Conservation (phyloP, 2,113 vertebrate genomes). For the Hippocampus zosterae region DNA sequence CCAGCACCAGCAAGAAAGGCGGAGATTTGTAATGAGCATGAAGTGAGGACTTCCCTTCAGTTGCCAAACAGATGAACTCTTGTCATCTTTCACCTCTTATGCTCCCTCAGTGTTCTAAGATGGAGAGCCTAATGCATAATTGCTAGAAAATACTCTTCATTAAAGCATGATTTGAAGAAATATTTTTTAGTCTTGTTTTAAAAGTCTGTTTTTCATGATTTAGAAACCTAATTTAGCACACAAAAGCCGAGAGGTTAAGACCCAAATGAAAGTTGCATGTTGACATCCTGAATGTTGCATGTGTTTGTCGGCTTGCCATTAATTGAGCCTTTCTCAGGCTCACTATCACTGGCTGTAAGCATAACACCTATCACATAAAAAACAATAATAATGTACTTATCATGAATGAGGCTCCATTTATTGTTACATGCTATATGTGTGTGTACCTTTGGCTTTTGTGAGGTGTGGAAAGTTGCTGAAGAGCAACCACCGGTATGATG, state of each 20-base stretch:
- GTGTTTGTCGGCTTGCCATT: constrained; percentile 60
- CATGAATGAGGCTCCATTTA: constrained; percentile 33
- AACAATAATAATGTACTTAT: constrained; percentile 38
- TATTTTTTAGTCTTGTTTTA: constrained; percentile 32
- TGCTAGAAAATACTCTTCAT: constrained; percentile 6
- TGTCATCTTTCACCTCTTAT: constrained; percentile 32
- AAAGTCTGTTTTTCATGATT: constrained; percentile 29
- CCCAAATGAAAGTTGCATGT: constrained; percentile 50
- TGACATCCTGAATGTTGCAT: constrained; percentile 13
- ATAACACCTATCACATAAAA: constrained; percentile 37
- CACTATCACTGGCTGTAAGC: constrained; percentile 58
- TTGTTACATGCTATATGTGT: constrained; percentile 18
- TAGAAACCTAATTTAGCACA: constrained; percentile 34
- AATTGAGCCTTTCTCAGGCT: constrained; percentile 41
- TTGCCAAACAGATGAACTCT: constrained; percentile 37
- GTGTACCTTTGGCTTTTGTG: constrained; percentile 40
- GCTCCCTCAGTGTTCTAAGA: constrained; percentile 32
- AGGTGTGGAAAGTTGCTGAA: constrained; percentile 60
- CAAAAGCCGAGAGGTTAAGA: constrained; percentile 35
- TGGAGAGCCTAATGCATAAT: constrained; percentile 2
- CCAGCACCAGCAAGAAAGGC: too few relatives aligned
- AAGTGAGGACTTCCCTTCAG: constrained; percentile 7
- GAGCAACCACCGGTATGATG: constrained; percentile 63
- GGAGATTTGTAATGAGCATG: constrained; percentile 1
- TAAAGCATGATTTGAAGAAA: constrained; percentile 27